Base-by-base conservation (phyloP, 2,113 vertebrate genomes). In the Erythrocebus patas region DNA sequence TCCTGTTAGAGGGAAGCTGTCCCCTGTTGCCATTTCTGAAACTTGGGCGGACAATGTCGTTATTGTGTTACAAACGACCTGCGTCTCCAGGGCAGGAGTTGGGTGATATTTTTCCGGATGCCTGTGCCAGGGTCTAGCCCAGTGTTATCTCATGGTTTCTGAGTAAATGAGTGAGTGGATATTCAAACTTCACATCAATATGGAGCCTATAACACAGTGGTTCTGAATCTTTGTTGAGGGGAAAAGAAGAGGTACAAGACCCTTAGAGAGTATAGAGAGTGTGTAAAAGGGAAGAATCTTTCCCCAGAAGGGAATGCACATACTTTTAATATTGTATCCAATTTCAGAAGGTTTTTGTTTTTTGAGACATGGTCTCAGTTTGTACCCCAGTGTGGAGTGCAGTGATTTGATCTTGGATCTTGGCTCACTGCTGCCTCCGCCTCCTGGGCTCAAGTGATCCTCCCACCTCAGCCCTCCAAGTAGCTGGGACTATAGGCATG, bases 1-100 rank as follows among this genome's bases (percentile, higher is more conserved):
- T 97, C 98, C 89, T 98, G 2, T 81, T 97, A 35, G 86, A 98
- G 96, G 97, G 93, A 98, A 97, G 88, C 94, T 76, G 93, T 78
- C 3, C 95, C 76, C 72, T 45, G 87, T 43, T 96, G 97, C 88
- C 94, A 45, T 93, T 82, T 96, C 82, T 93, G 92, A 96, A 89
- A 35, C 89, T 50, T 30, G 30, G 83, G 70, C 57, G 73, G 68
- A 97, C 96, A 97, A 72, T 94, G 94, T 91, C 1, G 2, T 84
- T 83, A 95, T 89, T 96, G 93, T 96, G 92, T 86, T 72, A 45
- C 70, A 16, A 55, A 52, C n/a, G 23, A 32, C 59, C 90, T 94
- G 66, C 70, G 79, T 96, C 93, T 94, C 40, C 79, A 32, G 89
- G 75, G 55, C 57, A 87, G 87, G 83, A 52, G n/a, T 16, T 11